phyloP scores from a whole-genome alignment of 2,113 vertebrate genomes.

The Myanophis thanlyinensis region DNA sequence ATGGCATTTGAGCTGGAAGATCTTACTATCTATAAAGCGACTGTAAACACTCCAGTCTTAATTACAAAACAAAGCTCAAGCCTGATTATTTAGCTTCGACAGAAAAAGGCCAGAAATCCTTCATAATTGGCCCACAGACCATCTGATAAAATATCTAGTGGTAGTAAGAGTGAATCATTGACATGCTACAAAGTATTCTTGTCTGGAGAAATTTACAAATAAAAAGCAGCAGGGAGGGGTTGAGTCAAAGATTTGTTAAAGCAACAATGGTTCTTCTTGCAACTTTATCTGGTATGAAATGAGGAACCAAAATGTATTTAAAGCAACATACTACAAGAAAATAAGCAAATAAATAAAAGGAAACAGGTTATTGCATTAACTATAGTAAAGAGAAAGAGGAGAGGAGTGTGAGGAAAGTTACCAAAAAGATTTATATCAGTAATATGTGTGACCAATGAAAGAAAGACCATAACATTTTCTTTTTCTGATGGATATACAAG shows the following conservation, averaged over 20 bases:
- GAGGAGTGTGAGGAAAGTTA: background rate
- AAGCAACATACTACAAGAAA: background rate
- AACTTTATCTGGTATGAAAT: background rate
- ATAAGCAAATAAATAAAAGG: background rate
- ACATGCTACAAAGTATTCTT: background rate
- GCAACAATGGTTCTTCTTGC: background rate
- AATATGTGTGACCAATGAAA: background rate
- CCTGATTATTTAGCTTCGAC: background rate
- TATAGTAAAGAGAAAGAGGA: background rate
- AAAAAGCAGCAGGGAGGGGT: background rate
- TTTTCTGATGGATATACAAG: background rate
- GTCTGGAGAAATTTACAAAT: background rate
- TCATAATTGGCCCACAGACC: background rate
- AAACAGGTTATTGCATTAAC: background rate
- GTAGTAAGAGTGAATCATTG: background rate
- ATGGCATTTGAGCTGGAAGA: background rate
- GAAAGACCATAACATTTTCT: background rate
- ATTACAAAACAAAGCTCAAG: background rate
- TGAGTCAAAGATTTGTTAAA: background rate
- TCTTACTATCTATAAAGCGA: background rate
- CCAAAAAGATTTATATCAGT: background rate
- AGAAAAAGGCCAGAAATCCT: rapidly evolving
- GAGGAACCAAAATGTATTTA: background rate
- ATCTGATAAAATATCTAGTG: background rate
- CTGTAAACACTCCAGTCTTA: background rate